Conservation (phyloP, 1,140 invertebrate species). For the Arion vulgaris region DNA sequence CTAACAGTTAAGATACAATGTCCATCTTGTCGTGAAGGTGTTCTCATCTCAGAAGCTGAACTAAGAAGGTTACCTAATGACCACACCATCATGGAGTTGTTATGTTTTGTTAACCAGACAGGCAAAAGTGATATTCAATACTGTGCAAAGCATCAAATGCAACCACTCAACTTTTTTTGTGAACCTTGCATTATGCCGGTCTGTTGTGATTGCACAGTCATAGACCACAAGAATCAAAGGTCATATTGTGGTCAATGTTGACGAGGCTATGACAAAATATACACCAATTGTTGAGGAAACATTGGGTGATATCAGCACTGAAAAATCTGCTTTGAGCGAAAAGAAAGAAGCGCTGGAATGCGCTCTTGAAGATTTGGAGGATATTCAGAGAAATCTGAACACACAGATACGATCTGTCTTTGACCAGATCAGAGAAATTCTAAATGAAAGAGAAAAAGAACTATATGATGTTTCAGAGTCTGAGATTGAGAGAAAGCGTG, state of each 20-base stretch:
- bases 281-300: constrained; percentile 64
- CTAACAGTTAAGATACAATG: constrained; percentile 69
- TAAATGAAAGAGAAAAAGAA: constrained; percentile 63
- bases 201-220: constrained; percentile 68
- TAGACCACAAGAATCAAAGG: constrained; percentile 68
- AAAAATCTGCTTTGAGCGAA: constrained; percentile 50
- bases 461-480: constrained; percentile 60
- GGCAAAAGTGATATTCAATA: constrained; percentile 61
- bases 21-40: constrained; percentile 93
- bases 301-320: constrained; percentile 52
- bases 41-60: constrained; percentile 83
- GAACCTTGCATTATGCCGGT: constrained; percentile 66
- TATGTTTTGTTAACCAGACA: constrained; percentile 59
- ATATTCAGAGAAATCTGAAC: constrained; percentile 59
- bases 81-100: constrained; percentile 64
- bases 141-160: constrained; percentile 66
- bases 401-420: constrained; percentile 61
- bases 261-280: constrained; percentile 66
- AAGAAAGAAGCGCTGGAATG: constrained; percentile 57
- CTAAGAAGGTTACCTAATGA: constrained; percentile 65
- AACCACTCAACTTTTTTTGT: constrained; percentile 70
- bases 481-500: constrained; percentile 61
- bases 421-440: constrained; percentile 58
- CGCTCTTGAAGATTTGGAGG: constrained; percentile 58
- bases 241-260: constrained; percentile 67